These are phyloP conservation scores for Serrognathus titanus DNA, from an alignment of 2,888 invertebrate genomes.

Conservation along the genomic window DNA sequence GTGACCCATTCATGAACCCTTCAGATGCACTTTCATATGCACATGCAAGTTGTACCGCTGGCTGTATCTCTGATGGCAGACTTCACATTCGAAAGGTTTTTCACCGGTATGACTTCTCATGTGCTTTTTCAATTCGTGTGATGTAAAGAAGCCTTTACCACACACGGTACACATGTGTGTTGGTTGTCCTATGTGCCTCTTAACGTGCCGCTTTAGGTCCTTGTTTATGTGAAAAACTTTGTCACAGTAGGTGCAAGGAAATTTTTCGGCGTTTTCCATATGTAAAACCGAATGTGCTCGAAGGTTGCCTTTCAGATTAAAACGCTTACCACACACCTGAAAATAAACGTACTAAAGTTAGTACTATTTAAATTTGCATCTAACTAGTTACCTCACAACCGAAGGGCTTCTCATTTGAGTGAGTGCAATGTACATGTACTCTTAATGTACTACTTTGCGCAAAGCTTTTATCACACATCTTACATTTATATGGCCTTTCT, in stretches of 20 bases:
- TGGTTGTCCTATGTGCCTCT: too few relatives aligned
- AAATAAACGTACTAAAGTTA: too few relatives aligned
- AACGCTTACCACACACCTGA: conserved; percentile 30
- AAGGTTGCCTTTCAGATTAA: conserved; percentile 34
- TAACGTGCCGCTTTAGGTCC: too few relatives aligned
- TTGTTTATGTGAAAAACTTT: conserved; percentile 15
- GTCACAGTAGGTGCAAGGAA: conserved; percentile 33
- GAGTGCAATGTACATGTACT: conserved; percentile 32
- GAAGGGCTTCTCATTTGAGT: conserved; percentile 35
- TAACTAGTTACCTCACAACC: conserved; percentile 28
- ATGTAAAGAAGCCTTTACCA: conserved; percentile 3
- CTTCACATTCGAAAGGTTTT: too few relatives aligned
- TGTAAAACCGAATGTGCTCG: conserved; percentile 32
- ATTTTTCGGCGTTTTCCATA: conserved; percentile 30
- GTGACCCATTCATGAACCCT: too few relatives aligned
- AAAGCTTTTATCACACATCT: conserved; percentile 34
- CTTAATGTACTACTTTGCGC: conserved; percentile 33
- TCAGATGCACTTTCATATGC: too few relatives aligned
- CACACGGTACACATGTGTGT: too few relatives aligned
- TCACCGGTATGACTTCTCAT: too few relatives aligned
- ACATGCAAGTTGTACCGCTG: too few relatives aligned
- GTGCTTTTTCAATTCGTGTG: too few relatives aligned
- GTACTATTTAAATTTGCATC: too few relatives aligned
- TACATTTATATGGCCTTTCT: conserved; percentile 36
- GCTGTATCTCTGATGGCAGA: too few relatives aligned